Evolutionary conservation across 2,113 vertebrate genomes (phyloP).

Genomic region (Vulpes lagopus): DNA sequence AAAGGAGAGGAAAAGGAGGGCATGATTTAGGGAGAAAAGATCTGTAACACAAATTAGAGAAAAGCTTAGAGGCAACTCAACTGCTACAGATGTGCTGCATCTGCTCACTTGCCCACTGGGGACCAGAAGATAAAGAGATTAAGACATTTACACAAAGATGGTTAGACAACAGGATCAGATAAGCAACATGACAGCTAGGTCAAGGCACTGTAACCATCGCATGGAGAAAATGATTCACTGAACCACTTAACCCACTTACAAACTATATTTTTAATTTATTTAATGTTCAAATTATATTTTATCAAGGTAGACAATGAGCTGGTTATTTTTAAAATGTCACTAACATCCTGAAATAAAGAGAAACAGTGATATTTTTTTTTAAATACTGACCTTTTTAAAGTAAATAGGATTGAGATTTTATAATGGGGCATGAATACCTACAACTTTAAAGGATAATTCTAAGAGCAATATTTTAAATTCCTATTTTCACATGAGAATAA

Average conservation of each 20-base stretch:
- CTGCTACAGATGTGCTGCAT: slow-evolving; percentile 78
- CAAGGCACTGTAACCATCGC: neutral
- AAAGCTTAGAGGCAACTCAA: slow-evolving; percentile 62
- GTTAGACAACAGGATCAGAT: slow-evolving; percentile 69
- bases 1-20: slow-evolving; percentile 20
- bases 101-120: slow-evolving; percentile 79
- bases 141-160: slow-evolving; percentile 66
- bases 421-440: neutral
- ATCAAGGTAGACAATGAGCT: slow-evolving; percentile 22
- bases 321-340: slow-evolving; percentile 6
- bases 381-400: slow-evolving; percentile 56
- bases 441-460: neutral
- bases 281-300: neutral
- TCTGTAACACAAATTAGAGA: slow-evolving; percentile 70
- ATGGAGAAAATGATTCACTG: neutral
- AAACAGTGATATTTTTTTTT: slow-evolving; percentile 48
- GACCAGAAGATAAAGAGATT: slow-evolving; percentile 73
- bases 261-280: slow-evolving; percentile 7
- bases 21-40: slow-evolving; percentile 32
- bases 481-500: neutral
- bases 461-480: slow-evolving; percentile 23
- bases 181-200: slow-evolving; percentile 21
- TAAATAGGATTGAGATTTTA: neutral
- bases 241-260: neutral
- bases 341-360: slow-evolving; percentile 60